phyloP scores from a whole-genome alignment of 2,113 vertebrate genomes.

The Willisornis vidua region DNA sequence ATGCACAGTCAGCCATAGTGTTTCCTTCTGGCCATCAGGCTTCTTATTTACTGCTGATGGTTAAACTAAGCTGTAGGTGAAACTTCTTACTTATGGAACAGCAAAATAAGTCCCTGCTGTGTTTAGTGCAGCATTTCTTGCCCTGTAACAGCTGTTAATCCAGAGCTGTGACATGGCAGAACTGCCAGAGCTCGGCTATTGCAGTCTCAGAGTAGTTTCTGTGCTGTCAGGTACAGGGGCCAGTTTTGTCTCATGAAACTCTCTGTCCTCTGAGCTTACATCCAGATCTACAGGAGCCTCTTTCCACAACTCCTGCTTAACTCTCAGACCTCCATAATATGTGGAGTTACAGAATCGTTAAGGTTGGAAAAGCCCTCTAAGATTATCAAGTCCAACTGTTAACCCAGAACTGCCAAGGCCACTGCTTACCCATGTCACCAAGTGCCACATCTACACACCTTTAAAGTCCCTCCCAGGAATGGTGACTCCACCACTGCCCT shows the following conservation, averaged over 20 bases:
- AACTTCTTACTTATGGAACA: not conserved
- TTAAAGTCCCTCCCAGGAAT: not conserved
- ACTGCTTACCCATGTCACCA: not conserved
- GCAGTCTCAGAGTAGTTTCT: not conserved
- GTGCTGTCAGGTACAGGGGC: not conserved
- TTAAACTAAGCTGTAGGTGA: not conserved
- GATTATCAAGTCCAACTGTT: not conserved
- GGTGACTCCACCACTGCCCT: not conserved
- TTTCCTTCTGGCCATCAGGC: not conserved
- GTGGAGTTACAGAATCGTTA: not conserved
- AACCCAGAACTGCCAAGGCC: not conserved
- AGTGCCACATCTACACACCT: not conserved
- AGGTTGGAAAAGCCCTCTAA: not conserved
- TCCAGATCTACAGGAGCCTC: not conserved
- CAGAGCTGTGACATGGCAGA: not conserved
- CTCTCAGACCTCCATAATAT: not conserved
- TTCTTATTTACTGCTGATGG: not conserved
- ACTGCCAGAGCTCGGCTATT: not conserved
- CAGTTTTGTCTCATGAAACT: not conserved
- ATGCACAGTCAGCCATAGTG: not conserved
- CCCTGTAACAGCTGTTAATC: not conserved
- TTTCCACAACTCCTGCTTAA: not conserved
- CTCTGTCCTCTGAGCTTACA: not conserved
- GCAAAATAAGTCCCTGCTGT: not conserved
- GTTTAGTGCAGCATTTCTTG: not conserved